Base-by-base conservation (phyloP, 2,113 vertebrate genomes). In the Ictidomys tridecemlineatus region DNA sequence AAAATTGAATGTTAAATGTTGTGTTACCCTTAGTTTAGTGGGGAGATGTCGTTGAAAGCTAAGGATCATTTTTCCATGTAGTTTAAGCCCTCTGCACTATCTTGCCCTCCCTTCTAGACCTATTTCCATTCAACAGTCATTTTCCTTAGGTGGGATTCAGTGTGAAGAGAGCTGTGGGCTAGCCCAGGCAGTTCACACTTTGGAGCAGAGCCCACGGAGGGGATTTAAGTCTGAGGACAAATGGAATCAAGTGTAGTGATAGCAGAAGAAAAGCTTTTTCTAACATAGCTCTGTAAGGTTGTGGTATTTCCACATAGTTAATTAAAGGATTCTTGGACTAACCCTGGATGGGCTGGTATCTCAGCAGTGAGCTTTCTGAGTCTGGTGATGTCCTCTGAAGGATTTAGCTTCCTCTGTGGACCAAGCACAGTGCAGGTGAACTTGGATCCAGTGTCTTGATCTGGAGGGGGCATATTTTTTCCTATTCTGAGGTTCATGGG, bases 131-230 rank as follows among this genome's bases (percentile, higher is more conserved):
- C 42, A 90, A 80, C 74, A 85, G 18, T 73, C 34, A 39, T 0
- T 32, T 13, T 26, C 53, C 24, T 74, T 88, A 94, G 72, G 80
- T 77, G 94, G 24, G 58, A 67, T 3, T 42, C 72, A 56, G 82
- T 20, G 84, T 95, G 11, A 87, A 70, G 76, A 85, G 87, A 92
- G 70, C 39, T 92, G 77, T 77, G 95, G 92, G 51, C 3, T 4
- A 63, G 93, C 97, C 97, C 58, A 0, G 0, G 67, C 42, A n/a
- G 0, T 0, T 72, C 86, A 65, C 48, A 16, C 82, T 37, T 45
- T 32, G 51, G 28, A 24, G 24, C 53, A 67, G 26, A 76, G 8
- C 88, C 93, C 83, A 77, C 77, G 93, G 74, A 94, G 69, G 0
- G 0, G 85, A 78, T 0, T 70, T 87, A 51, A 51, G 70, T 92